Evolutionary conservation across 2,113 vertebrate genomes (phyloP).

Genomic region (Upupa epops): DNA sequence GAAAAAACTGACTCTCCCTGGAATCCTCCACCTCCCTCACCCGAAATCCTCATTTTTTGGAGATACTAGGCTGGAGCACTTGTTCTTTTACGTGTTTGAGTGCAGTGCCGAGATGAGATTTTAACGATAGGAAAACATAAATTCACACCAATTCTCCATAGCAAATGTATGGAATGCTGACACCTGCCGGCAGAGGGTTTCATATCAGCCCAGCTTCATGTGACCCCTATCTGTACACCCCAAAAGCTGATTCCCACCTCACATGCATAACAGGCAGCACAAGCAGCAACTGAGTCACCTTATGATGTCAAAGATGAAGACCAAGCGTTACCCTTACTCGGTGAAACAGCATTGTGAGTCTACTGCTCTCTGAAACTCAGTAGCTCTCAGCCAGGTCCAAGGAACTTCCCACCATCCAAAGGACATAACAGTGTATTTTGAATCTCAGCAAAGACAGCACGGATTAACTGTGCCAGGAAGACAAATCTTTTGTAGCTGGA

Average conservation of each 20-base stretch:
- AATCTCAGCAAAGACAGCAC: background rate
- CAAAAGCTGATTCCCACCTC: background rate
- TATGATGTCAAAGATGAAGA: background rate
- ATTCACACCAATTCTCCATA: background rate
- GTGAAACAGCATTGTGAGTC: background rate
- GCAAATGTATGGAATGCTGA: constrained; percentile 57
- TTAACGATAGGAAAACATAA: background rate
- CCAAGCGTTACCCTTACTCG: background rate
- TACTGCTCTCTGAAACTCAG: background rate
- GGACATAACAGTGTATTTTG: background rate
- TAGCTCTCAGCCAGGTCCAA: background rate
- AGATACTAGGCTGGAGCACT: background rate
- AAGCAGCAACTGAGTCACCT: background rate
- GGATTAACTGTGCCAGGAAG: constrained; percentile 39
- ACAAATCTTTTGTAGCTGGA: background rate
- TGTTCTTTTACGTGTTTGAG: background rate
- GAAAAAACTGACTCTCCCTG: background rate
- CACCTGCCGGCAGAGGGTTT: constrained; percentile 61
- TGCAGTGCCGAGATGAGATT: background rate
- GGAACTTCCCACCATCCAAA: background rate
- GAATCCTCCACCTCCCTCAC: background rate
- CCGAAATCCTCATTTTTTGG: background rate
- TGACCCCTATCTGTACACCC: background rate
- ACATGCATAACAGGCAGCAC: background rate
- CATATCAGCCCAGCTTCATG: background rate